Conservation (phyloP, 1,140 invertebrate genomes). For the Thalassaphorura encarpata region DNA sequence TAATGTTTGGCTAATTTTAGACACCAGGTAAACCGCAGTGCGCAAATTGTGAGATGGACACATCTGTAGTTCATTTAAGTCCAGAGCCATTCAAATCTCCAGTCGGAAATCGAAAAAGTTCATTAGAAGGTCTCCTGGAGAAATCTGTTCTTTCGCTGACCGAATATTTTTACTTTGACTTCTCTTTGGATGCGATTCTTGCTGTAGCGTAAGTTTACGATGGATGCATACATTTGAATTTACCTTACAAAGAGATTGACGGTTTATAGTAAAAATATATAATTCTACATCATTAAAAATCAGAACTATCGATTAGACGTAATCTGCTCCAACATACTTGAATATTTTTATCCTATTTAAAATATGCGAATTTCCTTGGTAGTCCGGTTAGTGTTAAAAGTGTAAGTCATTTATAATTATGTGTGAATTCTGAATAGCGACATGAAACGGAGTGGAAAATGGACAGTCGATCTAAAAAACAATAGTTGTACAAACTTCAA, state of each 20-base stretch:
- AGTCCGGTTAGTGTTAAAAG: not conserved
- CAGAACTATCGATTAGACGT: too few species aligned
- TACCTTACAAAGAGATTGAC: too few species aligned
- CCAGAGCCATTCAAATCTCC: slow-evolving; percentile 48
- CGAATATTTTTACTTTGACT: slow-evolving; percentile 68
- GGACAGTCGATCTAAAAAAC: not conserved
- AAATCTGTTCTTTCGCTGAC: slow-evolving; percentile 53
- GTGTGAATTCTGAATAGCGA: not conserved
- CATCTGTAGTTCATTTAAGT: slow-evolving; percentile 53
- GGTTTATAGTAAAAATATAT: too few species aligned
- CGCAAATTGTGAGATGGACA: slow-evolving; percentile 49
- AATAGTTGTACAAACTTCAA: slow-evolving; percentile 6
- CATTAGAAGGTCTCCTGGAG: slow-evolving; percentile 47
- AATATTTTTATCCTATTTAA: too few species aligned
- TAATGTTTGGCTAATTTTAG: slow-evolving; percentile 17
- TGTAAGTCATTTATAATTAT: too few species aligned
- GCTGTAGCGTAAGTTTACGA: slow-evolving; percentile 54
- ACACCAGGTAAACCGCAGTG: slow-evolving; percentile 56
- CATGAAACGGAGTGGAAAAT: not conserved
- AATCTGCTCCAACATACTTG: too few species aligned
- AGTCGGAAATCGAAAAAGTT: slow-evolving; percentile 42
- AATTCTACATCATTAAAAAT: too few species aligned
- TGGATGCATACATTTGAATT: not conserved
- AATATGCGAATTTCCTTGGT: not conserved
- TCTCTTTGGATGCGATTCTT: slow-evolving; percentile 58